Base-by-base conservation (phyloP, 2,113 vertebrate species). In the Malurus elegans region DNA sequence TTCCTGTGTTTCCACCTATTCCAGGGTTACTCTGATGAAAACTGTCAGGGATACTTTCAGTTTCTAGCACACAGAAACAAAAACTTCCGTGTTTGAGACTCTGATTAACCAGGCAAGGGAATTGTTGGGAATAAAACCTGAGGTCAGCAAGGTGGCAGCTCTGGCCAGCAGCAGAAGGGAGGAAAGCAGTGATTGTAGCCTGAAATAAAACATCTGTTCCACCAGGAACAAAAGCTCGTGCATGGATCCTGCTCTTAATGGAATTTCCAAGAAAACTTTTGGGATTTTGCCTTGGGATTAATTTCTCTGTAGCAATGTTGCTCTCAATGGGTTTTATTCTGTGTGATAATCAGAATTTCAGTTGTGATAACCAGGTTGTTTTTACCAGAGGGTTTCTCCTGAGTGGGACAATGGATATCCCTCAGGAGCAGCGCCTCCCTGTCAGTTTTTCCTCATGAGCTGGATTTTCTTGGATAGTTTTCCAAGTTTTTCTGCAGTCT, bases 251-350 rank as follows among this genome's bases (percentile, higher is more conserved):
- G 67, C 0, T 56, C 40, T 51, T 56, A 13, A 9, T 57, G 1
- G 1, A n/a, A 1, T 48, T 86, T 61, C 58, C 2, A 1, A 23
- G 54, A 60, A 54, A 54, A 31, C 5, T 40, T 38, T 0, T 0
- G 47, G 56, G 38, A 10, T 67, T 80, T 31, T 62, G 12, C 76
- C 36, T 36, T 50, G 67, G 60, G 54, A 13, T 80, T 9, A 1
- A 1, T 61, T 71, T 67, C 44, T 61, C 60, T 31, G 6, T 3
- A 12, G 44, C 23, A 40, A 1, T 24, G 31, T 40, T 34, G 6
- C 18, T 79, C 25, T 47, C 57, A n/a, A 14, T 54, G 28, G 36
- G 23, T 71, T 70, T 47, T 54, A 32, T 62, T 79, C 20, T 23
- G 19, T 79, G 64, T 23, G 9, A 53, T 42, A 54, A 54, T 64